These are phyloP conservation scores for Lissocephala sabroskyi DNA, from an alignment of 2,888 invertebrate genomes.

Conservation along the genomic window DNA sequence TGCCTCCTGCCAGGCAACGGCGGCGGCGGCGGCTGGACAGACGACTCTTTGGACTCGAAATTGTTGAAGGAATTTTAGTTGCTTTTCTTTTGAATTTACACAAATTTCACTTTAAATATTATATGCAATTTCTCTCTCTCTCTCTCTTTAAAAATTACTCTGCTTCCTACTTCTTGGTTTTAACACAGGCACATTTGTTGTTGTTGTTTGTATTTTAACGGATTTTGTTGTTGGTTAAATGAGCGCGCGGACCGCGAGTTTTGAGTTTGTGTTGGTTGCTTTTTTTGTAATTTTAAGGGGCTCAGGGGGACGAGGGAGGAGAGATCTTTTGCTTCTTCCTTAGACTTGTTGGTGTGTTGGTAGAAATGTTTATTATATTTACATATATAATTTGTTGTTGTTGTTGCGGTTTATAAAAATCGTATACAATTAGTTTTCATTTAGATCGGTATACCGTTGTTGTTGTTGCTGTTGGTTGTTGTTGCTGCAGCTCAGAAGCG, in stretches of 20 bases:
- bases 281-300: slow-evolving; percentile 23
- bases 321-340: slow-evolving; percentile 41
- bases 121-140: slow-evolving; percentile 5
- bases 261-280: too few relatives aligned
- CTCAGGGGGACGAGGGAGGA: slow-evolving; percentile 35
- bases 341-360: slow-evolving; percentile 18
- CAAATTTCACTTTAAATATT: too few relatives aligned
- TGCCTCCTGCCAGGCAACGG: neutral
- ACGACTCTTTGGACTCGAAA: neutral
- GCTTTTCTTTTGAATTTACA: slow-evolving; percentile 2
- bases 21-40: neutral
- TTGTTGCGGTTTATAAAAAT: slow-evolving; percentile 53
- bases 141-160: slow-evolving; percentile 6
- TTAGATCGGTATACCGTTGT: slow-evolving; percentile 27
- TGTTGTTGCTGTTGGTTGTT: slow-evolving; percentile 30
- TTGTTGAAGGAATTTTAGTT: slow-evolving; percentile 5
- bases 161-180: slow-evolving; percentile 22
- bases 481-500: slow-evolving; percentile 20
- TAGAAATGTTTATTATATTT: slow-evolving; percentile 56
- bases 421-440: slow-evolving; percentile 61
- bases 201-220: slow-evolving; percentile 45
- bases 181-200: slow-evolving; percentile 67
- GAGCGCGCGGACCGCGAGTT: slow-evolving; percentile 39
- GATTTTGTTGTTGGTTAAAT: slow-evolving; percentile 38
- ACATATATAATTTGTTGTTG: slow-evolving; percentile 43